Base-by-base conservation (phyloP, 2,888 invertebrate species). In the Enoplolaimus lenunculus region DNA sequence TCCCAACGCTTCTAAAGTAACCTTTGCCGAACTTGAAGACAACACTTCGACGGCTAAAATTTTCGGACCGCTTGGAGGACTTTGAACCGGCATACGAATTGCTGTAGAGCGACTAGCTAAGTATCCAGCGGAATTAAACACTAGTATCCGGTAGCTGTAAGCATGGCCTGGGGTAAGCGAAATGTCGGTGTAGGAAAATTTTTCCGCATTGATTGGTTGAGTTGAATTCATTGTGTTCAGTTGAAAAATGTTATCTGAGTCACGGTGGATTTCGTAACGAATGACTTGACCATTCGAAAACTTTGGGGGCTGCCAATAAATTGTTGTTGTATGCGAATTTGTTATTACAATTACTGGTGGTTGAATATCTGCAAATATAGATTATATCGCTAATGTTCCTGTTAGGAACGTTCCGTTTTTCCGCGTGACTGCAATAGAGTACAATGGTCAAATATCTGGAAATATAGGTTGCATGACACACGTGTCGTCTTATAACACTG, bases 1-100 rank as follows among this genome's bases (percentile, higher is more conserved):
- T n/a, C n/a, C n/a, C n/a, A n/a, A n/a, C n/a, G n/a, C n/a, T 62
- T 62, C 64, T 16, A 62, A 30, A 16, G 7, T 62, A 62, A 62
- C 26, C 13, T 62, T n/a, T 7, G 31, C n/a, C 13, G 13, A 30
- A 30, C 30, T 13, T 16, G 64, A 7, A 62, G 13, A 13, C 64
- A 62, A 62, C 7, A 62, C 64, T 16, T 7, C n/a, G 64, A 62
- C 7, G 7, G 7, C 7, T 62, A 62, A 62, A 62, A 62, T 62
- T 7, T 29, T 30, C 13, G 64, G 64, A 7, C 64, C 64, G 7
- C 13, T 7, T 7, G 7, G 16, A 13, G 64, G 64, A 7, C 30
- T 13, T 33, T 30, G 31, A 62, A 62, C n/a, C n/a, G 64, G 64
- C 64, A 62, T 62, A 16, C 16, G n/a, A 30, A 62, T 7, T 62